Evolutionary conservation across 2,113 vertebrate genomes (phyloP).

Genomic region (Enhydra lutris): DNA sequence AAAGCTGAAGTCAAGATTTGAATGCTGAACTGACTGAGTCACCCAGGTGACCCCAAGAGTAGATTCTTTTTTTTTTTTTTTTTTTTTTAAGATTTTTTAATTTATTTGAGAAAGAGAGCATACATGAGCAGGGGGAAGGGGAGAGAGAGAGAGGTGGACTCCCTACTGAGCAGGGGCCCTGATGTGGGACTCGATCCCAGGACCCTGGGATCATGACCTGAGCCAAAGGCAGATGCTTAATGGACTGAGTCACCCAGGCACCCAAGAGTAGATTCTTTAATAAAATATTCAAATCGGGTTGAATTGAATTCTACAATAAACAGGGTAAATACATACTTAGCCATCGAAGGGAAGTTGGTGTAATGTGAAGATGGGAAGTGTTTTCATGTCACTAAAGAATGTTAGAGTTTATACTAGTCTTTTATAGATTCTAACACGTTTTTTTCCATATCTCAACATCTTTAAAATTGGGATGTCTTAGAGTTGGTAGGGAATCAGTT

Average conservation of each 20-base stretch:
- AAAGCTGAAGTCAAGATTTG: neutral
- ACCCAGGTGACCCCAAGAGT: neutral
- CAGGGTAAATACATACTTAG: slow-evolving; percentile 10
- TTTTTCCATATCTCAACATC: slow-evolving; percentile 11
- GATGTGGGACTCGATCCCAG: too few relatives aligned
- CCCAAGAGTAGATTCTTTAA: slow-evolving; percentile 10
- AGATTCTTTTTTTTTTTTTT: too few relatives aligned
- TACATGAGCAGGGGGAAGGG: too few relatives aligned
- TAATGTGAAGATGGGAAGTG: slow-evolving; percentile 25
- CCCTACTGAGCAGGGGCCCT: too few relatives aligned
- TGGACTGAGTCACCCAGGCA: neutral
- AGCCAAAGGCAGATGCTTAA: neutral
- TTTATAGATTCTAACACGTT: slow-evolving; percentile 32
- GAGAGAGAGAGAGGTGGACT: too few relatives aligned
- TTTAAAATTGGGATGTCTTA: slow-evolving; percentile 54
- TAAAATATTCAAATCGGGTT: slow-evolving; percentile 7
- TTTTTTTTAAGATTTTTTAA: too few relatives aligned
- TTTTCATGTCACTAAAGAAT: slow-evolving; percentile 53
- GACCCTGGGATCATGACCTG: too few relatives aligned
- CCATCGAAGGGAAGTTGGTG: slow-evolving; percentile 28
- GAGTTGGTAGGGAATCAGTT: slow-evolving; percentile 23
- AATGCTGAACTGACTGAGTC: neutral
- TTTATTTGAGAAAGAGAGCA: too few relatives aligned
- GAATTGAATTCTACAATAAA: slow-evolving; percentile 33
- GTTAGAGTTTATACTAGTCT: neutral